Base-by-base conservation (phyloP, 1,140 invertebrate species). In the Pogonomyrmex barbatus region DNA sequence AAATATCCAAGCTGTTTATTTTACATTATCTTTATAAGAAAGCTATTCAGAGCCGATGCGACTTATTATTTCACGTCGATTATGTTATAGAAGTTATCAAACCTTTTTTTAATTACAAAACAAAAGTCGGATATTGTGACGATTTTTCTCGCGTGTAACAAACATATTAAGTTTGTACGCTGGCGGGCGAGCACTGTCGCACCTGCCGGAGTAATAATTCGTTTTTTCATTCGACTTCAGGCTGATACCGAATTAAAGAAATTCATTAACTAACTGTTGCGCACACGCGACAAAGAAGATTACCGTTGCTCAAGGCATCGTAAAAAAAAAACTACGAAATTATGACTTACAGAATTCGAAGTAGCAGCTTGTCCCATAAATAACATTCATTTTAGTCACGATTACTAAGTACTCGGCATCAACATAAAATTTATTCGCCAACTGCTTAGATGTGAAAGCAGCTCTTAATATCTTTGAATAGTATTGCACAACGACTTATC, bases 211-310 rank as follows among this genome's bases (percentile, higher is more conserved):
- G 71, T 56, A 81, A 86, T 88, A 89, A 89, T 86, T 89, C 47
- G 62, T 82, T 42, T 30, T 62, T 71, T 42, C 78, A 86, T 86
- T 67, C 50, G 56, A 42, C 45, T 54, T 50, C 77, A 71, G 82
- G 85, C 45, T 90, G 88, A 89, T 75, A 85, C 89, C 88, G 85
- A 90, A 87, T 89, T 89, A 88, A 76, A 89, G 87, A 88, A 87
- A 89, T 88, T 88, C 85, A 65, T 87, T 87, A 75, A 73, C 39
- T 76, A 78, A 78, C 58, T 42, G 42, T 24, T 36, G 60, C 14
- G 82, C 42, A 60, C 68, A 60, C 56, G 56, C 79, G 68, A 83
- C 79, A 83, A 83, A 83, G 79, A 50, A 60, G n/a, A 73, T 60
- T 75, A 83, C 68, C 68, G 79, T 83, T 83, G 75, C 54, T 60